phyloP scores from a whole-genome alignment of 2,113 vertebrate species.

The Acanthisitta chloris region DNA sequence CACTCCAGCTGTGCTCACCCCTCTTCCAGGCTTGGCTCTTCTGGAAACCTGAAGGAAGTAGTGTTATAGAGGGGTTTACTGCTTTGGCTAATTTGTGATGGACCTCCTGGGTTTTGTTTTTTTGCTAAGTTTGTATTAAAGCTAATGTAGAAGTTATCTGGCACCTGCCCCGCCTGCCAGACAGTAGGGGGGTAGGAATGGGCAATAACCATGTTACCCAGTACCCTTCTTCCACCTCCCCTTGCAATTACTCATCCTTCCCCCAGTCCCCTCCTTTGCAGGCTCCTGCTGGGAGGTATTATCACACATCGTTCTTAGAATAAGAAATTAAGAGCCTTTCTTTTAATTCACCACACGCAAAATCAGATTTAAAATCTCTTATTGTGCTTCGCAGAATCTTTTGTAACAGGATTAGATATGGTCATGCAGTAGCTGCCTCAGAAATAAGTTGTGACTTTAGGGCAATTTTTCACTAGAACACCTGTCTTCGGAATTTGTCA shows the following conservation, averaged over 20 bases:
- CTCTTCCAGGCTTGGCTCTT: background rate
- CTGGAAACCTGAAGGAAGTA: background rate
- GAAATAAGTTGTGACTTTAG: background rate
- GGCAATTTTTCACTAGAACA: background rate
- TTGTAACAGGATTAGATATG: background rate
- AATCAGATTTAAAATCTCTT: background rate
- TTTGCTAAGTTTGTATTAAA: background rate
- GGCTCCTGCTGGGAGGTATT: background rate
- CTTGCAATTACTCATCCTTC: background rate
- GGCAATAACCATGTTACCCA: background rate
- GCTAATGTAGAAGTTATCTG: fast-evolving
- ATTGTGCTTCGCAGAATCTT: background rate
- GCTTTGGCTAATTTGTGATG: background rate
- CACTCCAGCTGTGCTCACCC: background rate
- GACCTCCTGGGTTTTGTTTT: background rate
- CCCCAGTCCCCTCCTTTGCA: fast-evolving
- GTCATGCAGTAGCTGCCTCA: background rate
- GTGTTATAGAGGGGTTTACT: background rate
- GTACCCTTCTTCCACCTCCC: background rate
- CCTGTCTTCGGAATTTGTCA: background rate
- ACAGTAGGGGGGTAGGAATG: fast-evolving
- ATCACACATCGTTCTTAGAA: fast-evolving
- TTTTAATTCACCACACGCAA: background rate
- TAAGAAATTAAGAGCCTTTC: background rate
- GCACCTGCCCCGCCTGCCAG: background rate